Evolutionary conservation across 2,888 invertebrate species (phyloP).

Genomic region (Tolmerus cingulatus): DNA sequence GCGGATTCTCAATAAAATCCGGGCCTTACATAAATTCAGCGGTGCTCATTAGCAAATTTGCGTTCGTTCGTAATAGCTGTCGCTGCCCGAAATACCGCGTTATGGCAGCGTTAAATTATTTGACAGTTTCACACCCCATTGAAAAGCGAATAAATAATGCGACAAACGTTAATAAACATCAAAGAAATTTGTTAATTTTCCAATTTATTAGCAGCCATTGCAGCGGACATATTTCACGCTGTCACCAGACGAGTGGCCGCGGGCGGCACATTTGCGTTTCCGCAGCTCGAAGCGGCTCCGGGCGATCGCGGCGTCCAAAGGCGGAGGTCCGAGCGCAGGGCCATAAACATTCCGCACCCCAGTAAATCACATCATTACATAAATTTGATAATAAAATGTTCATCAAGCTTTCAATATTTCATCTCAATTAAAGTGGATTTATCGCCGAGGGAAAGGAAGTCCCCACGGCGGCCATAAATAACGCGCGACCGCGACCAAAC

Average conservation of each 20-base stretch:
- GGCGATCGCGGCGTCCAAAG: background rate
- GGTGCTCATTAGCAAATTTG: background rate
- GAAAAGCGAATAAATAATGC: slow-evolving; percentile 10
- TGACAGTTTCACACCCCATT: slow-evolving; percentile 32
- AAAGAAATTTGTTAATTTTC: slow-evolving; percentile 36
- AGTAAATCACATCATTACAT: slow-evolving; percentile 40
- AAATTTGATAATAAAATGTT: slow-evolving; percentile 38
- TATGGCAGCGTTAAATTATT: slow-evolving; percentile 9
- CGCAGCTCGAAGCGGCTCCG: background rate
- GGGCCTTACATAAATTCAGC: background rate
- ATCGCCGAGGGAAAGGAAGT: slow-evolving; percentile 24
- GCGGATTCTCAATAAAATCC: background rate
- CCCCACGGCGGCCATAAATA: slow-evolving; percentile 35
- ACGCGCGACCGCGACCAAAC: slow-evolving; percentile 38
- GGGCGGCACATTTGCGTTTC: slow-evolving; percentile 27
- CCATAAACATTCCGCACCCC: slow-evolving; percentile 27
- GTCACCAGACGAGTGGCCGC: slow-evolving; percentile 4
- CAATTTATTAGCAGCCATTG: slow-evolving; percentile 24
- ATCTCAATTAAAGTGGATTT: slow-evolving; percentile 42
- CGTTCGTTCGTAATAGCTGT: background rate
- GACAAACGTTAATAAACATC: slow-evolving; percentile 18
- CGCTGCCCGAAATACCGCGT: background rate
- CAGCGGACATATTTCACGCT: slow-evolving; percentile 4
- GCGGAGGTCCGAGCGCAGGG: background rate
- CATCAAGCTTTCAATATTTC: slow-evolving; percentile 41